Conservation (phyloP, 1,140 invertebrate genomes). For the Drosophila pseudoobscura region DNA sequence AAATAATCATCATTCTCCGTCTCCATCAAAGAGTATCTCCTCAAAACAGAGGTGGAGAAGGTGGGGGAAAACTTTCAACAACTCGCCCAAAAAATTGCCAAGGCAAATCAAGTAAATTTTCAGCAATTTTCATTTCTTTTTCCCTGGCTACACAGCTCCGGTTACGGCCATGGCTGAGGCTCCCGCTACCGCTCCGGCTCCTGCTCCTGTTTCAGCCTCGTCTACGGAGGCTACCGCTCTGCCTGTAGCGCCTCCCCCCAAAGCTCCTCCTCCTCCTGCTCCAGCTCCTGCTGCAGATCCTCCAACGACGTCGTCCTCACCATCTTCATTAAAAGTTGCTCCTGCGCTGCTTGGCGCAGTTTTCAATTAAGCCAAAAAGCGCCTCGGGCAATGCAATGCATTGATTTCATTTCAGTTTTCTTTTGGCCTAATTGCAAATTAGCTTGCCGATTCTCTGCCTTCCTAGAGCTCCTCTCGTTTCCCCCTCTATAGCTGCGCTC, state of each 20-base stretch:
- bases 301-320: slow-evolving; percentile 5
- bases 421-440: slow-evolving; percentile 71
- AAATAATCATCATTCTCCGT: no score
- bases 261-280: not conserved
- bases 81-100: not conserved
- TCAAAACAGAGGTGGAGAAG: no score
- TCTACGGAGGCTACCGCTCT: no score
- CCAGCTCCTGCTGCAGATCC: slow-evolving; percentile 3
- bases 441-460: slow-evolving; percentile 27
- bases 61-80: slow-evolving; percentile 9
- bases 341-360: slow-evolving; percentile 56
- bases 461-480: no score
- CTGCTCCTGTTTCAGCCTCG: slow-evolving; percentile 16
- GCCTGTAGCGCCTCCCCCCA: no score
- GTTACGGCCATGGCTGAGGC: no score
- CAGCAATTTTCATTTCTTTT: slow-evolving; percentile 16
- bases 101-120: slow-evolving; percentile 38
- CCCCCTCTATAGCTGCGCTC: not conserved
- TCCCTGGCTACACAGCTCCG: not conserved
- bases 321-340: slow-evolving; percentile 73
- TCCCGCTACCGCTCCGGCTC: not conserved
- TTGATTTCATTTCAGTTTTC: slow-evolving; percentile 66
- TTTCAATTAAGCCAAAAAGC: slow-evolving; percentile 66
- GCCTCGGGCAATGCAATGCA: slow-evolving; percentile 60
- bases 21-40: no score